A percentile compares a stretch with the other conserved stretches of the same genome.
phyloP scores from a whole-genome alignment of 2,888 invertebrate species.

The Lycaena phlaeas region DNA sequence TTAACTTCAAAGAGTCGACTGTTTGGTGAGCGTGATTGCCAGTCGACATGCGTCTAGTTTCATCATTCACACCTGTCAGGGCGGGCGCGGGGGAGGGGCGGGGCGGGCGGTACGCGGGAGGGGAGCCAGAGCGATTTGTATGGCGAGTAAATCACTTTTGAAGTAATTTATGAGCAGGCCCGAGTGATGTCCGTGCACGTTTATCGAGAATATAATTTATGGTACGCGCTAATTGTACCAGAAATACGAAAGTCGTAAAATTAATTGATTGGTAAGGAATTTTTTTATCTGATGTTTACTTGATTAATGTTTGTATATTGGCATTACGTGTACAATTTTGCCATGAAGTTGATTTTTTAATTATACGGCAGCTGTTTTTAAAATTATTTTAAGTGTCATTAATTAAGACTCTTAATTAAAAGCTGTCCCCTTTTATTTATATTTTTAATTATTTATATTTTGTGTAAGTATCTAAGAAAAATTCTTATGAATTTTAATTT shows the following conservation, averaged over 20 bases:
- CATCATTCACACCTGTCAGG: constrained; percentile 54
- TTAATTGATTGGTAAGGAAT: neutral
- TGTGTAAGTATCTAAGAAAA: neutral
- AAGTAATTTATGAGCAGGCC: constrained; percentile 58
- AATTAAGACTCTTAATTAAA: neutral
- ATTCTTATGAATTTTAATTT: no score
- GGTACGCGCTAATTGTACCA: neutral
- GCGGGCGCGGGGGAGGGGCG: constrained; percentile 44
- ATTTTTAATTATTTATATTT: neutral
- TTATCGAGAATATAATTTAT: constrained; percentile 10
- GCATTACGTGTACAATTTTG: neutral
- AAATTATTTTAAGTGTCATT: neutral
- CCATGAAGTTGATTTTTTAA: neutral
- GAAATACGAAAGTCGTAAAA: neutral
- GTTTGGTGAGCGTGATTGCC: constrained; percentile 46
- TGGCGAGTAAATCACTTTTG: constrained; percentile 66
- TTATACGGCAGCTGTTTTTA: neutral
- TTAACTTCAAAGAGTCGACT: constrained; percentile 40
- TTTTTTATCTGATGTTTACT: no score
- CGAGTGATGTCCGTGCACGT: constrained; percentile 37
- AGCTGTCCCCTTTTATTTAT: neutral
- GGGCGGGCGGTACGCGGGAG: constrained; percentile 46
- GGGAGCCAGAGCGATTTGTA: constrained; percentile 54
- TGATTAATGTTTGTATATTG: no score
- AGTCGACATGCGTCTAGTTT: constrained; percentile 43